Evolutionary conservation across 2,797 vertebrate species (phyloP).

Genomic region (Parambassis ranga): DNA sequence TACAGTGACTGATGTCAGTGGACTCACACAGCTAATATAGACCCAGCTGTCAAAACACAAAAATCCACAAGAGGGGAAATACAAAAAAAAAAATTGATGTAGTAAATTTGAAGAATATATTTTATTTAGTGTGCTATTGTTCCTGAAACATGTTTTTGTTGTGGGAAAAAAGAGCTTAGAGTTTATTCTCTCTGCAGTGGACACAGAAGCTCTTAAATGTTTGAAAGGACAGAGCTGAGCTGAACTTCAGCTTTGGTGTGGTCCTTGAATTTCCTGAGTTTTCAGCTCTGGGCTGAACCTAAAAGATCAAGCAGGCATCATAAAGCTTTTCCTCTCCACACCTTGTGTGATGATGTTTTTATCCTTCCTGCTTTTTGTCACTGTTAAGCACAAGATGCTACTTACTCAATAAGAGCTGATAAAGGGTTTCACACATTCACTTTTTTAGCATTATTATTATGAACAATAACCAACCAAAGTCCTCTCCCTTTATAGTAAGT

Average conservation of each 20-base stretch:
- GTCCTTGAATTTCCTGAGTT: constrained; percentile 31
- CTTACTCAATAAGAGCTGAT: not conserved
- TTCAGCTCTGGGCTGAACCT: constrained; percentile 38
- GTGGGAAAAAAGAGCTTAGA: no score
- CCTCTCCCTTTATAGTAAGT: no score
- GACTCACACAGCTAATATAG: constrained; percentile 5
- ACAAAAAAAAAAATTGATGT: not conserved
- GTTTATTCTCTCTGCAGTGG: no score
- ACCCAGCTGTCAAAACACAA: constrained; percentile 37
- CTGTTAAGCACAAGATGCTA: not conserved
- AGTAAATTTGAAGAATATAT: no score
- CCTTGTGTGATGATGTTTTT: not conserved
- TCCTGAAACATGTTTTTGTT: no score
- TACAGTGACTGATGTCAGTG: constrained; percentile 6
- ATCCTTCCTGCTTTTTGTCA: constrained; percentile 18
- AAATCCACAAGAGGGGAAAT: not conserved
- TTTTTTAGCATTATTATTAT: no score
- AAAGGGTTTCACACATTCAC: no score
- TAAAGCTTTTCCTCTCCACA: not conserved
- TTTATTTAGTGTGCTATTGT: no score
- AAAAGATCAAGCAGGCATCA: constrained; percentile 8
- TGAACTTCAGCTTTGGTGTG: constrained; percentile 28
- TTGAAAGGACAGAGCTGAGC: not conserved
- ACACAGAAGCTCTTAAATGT: not conserved
- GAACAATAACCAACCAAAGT: no score